Evolutionary conservation across 2,113 vertebrate genomes (phyloP).

Genomic region (Chionis minor): DNA sequence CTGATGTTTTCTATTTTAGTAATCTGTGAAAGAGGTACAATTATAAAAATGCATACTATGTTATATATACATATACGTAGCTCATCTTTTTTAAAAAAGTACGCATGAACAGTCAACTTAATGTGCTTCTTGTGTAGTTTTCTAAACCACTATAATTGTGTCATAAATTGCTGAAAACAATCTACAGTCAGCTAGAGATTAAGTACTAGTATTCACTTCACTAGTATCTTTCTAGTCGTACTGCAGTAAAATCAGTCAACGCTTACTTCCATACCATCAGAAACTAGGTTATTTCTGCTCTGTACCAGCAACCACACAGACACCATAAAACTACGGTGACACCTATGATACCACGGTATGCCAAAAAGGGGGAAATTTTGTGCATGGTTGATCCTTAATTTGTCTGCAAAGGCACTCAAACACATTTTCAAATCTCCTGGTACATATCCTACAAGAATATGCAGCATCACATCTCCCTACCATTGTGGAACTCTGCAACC

Average conservation of each 20-base stretch:
- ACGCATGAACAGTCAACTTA: background rate
- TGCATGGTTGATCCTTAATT: background rate
- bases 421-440: background rate
- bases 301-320: background rate
- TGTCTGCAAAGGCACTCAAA: background rate
- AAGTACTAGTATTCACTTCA: background rate
- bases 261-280: background rate
- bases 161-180: background rate
- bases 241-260: background rate
- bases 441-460: background rate
- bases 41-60: background rate
- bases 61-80: background rate
- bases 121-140: background rate
- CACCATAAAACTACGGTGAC: background rate
- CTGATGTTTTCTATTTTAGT: slow-evolving; percentile 85
- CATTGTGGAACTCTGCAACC: background rate
- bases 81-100: background rate
- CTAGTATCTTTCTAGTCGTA: background rate
- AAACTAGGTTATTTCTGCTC: background rate
- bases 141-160: background rate
- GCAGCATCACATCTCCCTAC: accelerated
- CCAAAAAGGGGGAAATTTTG: background rate
- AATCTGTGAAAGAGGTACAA: slow-evolving; percentile 78
- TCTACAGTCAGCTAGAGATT: background rate
- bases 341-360: background rate